Conservation (phyloP, 2,113 vertebrate genomes). For the Tenrec ecaudatus region DNA sequence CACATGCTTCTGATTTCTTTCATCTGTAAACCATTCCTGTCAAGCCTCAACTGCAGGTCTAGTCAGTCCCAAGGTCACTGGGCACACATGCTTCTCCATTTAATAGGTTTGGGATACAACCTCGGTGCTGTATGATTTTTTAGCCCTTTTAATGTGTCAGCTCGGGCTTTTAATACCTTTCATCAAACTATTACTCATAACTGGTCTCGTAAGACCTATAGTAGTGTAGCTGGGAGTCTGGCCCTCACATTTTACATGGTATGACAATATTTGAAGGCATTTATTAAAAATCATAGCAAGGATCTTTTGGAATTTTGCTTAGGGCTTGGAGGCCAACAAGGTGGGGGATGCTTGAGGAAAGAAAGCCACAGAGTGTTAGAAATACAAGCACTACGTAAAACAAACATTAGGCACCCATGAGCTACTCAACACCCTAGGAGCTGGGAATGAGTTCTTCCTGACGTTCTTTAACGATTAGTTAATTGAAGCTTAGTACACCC, state of each 20-base stretch:
- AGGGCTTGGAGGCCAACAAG: background rate
- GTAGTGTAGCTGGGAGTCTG: constrained; percentile 65
- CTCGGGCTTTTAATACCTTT: constrained; percentile 77
- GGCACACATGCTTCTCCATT: constrained; percentile 74
- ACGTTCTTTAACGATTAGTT: background rate
- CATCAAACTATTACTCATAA: constrained; percentile 80
- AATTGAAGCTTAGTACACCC: background rate
- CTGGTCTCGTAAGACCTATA: constrained; percentile 66
- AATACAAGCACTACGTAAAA: too few species aligned
- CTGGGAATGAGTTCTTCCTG: background rate
- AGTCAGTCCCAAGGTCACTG: constrained; percentile 81
- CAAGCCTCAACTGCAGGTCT: constrained; percentile 79
- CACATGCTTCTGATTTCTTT: constrained; percentile 86
- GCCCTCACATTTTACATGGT: constrained; percentile 75
- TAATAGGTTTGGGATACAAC: constrained; percentile 76
- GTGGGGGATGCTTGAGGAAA: background rate
- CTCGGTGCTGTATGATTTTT: constrained; percentile 60
- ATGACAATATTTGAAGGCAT: constrained; percentile 70
- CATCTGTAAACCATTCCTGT: constrained; percentile 83
- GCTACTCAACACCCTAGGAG: background rate
- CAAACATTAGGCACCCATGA: too few species aligned
- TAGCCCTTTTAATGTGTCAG: constrained; percentile 74
- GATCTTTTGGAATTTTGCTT: constrained; percentile 53
- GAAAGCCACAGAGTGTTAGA: background rate
- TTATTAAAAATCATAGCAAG: constrained; percentile 70